Evolutionary conservation across 2,113 vertebrate species (phyloP).

Genomic region (Bucco capensis): DNA sequence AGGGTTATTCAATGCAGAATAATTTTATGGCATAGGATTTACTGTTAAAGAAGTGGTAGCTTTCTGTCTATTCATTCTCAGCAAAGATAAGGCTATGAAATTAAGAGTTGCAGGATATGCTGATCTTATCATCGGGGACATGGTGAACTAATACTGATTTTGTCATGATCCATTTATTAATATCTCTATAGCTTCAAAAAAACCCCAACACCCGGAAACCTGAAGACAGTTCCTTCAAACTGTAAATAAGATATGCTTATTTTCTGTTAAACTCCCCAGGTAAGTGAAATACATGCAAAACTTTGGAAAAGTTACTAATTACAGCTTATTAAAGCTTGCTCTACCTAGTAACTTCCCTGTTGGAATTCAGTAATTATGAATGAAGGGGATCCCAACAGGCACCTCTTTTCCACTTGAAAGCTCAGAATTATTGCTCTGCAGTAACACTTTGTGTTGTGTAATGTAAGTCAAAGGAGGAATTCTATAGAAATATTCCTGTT

Average conservation of each 20-base stretch:
- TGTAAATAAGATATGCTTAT: not conserved
- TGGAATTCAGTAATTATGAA: slow-evolving; percentile 36
- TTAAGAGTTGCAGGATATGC: not conserved
- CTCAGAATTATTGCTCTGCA: not conserved
- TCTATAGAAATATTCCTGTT: not conserved
- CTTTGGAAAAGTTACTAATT: slow-evolving; percentile 34
- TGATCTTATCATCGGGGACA: not conserved
- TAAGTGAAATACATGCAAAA: slow-evolving; percentile 3
- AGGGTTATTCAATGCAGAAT: not conserved
- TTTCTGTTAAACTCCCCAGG: not conserved
- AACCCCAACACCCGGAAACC: no score
- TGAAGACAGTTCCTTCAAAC: not conserved
- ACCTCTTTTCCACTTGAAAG: slow-evolving; percentile 48
- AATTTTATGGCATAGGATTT: not conserved
- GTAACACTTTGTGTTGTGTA: not conserved
- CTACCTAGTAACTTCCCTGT: not conserved
- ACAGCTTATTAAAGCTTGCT: slow-evolving; percentile 19
- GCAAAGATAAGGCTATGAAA: not conserved
- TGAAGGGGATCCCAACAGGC: not conserved
- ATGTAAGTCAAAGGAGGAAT: not conserved
- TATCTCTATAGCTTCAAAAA: not conserved
- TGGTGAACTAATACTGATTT: not conserved
- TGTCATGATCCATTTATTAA: not conserved
- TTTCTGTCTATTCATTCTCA: not conserved
- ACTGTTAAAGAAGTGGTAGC: not conserved